These are phyloP conservation scores for Matsumyia berberina DNA, from an alignment of 2,888 invertebrate species.

Conservation along the genomic window DNA sequence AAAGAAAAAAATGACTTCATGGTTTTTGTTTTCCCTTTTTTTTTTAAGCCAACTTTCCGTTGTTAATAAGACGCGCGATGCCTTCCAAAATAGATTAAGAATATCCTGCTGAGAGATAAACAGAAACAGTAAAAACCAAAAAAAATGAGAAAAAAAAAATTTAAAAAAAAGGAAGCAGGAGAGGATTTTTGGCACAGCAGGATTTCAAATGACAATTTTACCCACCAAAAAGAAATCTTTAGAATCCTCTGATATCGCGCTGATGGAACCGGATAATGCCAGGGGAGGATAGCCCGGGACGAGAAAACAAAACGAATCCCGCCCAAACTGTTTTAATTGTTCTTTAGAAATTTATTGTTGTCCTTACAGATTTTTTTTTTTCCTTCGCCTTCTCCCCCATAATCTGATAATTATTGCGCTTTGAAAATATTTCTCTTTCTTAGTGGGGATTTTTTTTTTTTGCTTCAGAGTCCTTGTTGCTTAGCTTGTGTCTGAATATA, in stretches of 20 bases:
- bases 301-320: background rate
- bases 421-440: constrained; percentile 22
- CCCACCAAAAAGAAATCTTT: constrained; percentile 3
- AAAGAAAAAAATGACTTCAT: constrained; percentile 51
- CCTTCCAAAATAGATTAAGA: constrained; percentile 72
- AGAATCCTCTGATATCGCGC: constrained; percentile 10
- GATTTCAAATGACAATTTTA: constrained; percentile 57
- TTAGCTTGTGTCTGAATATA: constrained; percentile 3
- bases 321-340: constrained; percentile 67
- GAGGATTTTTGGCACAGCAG: constrained; percentile 56
- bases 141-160: constrained; percentile 19
- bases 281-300: background rate
- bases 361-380: constrained; percentile 18
- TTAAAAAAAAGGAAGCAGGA: background rate
- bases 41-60: no score
- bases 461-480: constrained; percentile 6
- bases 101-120: constrained; percentile 72
- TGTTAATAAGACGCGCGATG: constrained; percentile 68
- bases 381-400: constrained; percentile 14
- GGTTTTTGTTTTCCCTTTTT: no score
- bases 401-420: constrained; percentile 72
- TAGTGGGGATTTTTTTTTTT: background rate
- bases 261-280: constrained; percentile 56
- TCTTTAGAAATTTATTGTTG: constrained; percentile 68
- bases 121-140: constrained; percentile 47